These are phyloP conservation scores for Dromococcyx pavoninus DNA, from an alignment of 2,797 vertebrate genomes.

Conservation along the genomic window DNA sequence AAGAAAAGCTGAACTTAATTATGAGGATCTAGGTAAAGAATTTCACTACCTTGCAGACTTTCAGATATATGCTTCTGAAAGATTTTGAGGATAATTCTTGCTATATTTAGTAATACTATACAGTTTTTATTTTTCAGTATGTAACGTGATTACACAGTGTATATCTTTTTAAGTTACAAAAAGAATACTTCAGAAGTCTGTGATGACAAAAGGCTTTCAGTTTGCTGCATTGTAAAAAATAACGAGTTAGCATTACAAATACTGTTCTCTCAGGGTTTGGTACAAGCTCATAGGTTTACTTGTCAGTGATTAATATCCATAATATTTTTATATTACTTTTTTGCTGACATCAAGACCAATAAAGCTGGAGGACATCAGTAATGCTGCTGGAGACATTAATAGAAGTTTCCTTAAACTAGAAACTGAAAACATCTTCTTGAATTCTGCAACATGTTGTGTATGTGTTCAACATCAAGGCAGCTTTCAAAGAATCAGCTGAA, in stretches of 20 bases:
- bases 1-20: background rate
- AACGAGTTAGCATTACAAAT: background rate
- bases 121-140: background rate
- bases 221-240: background rate
- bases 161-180: background rate
- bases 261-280: background rate
- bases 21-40: background rate
- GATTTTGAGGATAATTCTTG: background rate
- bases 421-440: slow-evolving; percentile 20
- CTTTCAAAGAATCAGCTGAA: background rate
- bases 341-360: background rate
- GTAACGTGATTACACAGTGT: background rate
- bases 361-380: background rate
- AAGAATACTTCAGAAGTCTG: background rate
- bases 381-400: background rate
- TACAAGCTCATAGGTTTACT: background rate
- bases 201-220: background rate
- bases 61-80: background rate
- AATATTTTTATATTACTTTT: background rate
- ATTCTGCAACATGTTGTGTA: background rate
- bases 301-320: background rate
- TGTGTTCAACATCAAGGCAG: background rate
- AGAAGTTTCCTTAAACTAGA: slow-evolving; percentile 6
- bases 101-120: background rate
- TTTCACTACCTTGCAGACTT: background rate